Percentiles rank a stretch among this genome's conserved stretches.
Conservation (phyloP, 64 coral and sea anemone genomes). For the Stichodactyla mertensii region DNA sequence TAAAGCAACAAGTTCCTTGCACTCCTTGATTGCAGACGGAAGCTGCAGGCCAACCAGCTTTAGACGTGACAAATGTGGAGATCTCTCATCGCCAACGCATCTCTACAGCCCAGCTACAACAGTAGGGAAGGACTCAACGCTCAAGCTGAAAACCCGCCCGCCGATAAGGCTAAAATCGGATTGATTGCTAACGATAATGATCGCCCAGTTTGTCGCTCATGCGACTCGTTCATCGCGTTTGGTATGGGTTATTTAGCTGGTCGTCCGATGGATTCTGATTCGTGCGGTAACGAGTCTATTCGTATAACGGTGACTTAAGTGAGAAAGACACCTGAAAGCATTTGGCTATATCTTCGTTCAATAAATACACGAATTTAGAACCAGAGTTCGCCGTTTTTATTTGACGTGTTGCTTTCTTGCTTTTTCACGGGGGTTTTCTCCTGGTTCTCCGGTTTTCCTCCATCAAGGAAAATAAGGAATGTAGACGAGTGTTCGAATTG, state of each 20-base stretch:
- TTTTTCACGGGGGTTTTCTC: no score
- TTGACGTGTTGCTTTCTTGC: no score
- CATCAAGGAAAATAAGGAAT: no score
- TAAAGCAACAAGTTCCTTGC: slow-evolving; percentile 6
- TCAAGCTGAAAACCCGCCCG: background rate
- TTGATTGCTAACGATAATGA: slow-evolving; percentile 19
- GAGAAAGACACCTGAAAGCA: background rate
- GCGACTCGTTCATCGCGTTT: slow-evolving; percentile 47
- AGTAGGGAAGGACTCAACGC: slow-evolving; percentile 43
- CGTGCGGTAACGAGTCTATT: slow-evolving; percentile 28
- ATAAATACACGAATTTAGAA: no score
- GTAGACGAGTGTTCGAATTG: no score
- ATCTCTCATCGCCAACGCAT: slow-evolving; percentile 26
- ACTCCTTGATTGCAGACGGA: slow-evolving; percentile 34
- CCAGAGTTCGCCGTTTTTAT: no score
- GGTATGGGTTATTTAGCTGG: background rate
- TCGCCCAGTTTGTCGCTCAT: background rate
- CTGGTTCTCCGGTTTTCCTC: no score
- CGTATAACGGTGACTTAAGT: background rate
- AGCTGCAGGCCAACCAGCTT: background rate
- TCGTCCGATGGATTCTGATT: background rate
- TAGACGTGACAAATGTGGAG: slow-evolving; percentile 46
- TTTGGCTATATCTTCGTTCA: no score
- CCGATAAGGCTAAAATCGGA: slow-evolving; percentile 27
- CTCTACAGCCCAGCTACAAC: slow-evolving; percentile 34